These are phyloP conservation scores for Venusia cambrica DNA, from an alignment of 2,888 invertebrate species.

Conservation along the genomic window DNA sequence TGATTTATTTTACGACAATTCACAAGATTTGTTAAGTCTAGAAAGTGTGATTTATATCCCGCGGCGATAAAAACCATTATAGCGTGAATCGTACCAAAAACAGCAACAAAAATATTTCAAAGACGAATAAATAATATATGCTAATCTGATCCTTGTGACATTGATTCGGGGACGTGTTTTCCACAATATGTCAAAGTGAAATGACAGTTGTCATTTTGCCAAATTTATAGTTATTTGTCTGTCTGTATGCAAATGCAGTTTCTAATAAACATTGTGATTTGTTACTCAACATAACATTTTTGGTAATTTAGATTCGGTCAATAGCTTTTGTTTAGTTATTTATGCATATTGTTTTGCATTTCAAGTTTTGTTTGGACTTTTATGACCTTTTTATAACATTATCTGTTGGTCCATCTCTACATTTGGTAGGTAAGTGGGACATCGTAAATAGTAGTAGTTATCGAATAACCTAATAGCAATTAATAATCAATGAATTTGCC, in stretches of 20 bases:
- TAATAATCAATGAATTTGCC: too few relatives aligned
- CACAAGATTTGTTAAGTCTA: constrained; percentile 25
- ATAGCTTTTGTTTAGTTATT: constrained; percentile 13
- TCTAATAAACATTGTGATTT: constrained; percentile 20
- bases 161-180: constrained; percentile 26
- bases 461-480: too few relatives aligned
- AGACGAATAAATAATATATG: constrained; percentile 17
- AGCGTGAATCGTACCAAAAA: constrained; percentile 13
- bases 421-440: too few relatives aligned
- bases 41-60: constrained; percentile 27
- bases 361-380: constrained; percentile 1
- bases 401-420: constrained; percentile 8
- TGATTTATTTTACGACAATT: constrained; percentile 29
- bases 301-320: constrained; percentile 14
- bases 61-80: constrained; percentile 15
- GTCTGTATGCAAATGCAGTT: constrained; percentile 17
- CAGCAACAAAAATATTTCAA: constrained; percentile 12
- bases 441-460: too few relatives aligned
- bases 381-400: constrained; percentile 11
- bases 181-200: constrained; percentile 28
- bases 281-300: constrained; percentile 7
- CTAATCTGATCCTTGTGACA: constrained; percentile 25
- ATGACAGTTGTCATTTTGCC: constrained; percentile 30
- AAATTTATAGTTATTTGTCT: constrained; percentile 31
- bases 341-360: not conserved